Evolutionary conservation across 2,113 vertebrate species (phyloP).

Genomic region (Oxygymnocypris stewartii): DNA sequence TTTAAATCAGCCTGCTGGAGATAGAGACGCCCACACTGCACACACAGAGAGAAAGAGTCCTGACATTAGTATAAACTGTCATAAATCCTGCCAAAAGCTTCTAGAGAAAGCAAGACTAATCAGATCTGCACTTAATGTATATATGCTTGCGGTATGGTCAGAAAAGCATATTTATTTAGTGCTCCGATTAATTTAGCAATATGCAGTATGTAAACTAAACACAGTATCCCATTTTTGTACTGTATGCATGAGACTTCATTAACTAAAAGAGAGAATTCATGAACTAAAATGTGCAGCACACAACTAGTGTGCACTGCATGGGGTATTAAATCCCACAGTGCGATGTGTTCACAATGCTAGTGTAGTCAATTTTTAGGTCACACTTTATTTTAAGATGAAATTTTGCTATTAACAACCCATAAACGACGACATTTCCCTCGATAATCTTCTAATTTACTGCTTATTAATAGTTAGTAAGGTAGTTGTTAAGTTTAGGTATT

Average conservation of each 20-base stretch:
- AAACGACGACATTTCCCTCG: too few relatives aligned
- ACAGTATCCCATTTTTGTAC: background rate
- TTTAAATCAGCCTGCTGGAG: constrained; percentile 29
- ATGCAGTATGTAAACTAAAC: background rate
- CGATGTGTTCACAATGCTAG: background rate
- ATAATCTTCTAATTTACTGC: too few relatives aligned
- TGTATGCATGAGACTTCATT: background rate
- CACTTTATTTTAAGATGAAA: too few relatives aligned
- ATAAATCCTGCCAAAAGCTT: constrained; percentile 10
- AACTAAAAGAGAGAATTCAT: background rate
- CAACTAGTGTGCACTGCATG: background rate
- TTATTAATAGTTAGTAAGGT: too few relatives aligned
- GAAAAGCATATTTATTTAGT: background rate
- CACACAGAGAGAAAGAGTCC: background rate
- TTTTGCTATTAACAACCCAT: too few relatives aligned
- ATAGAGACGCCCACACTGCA: constrained; percentile 18
- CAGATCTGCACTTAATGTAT: background rate
- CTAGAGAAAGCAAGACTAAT: constrained; percentile 16
- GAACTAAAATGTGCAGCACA: background rate
- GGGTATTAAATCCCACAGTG: background rate
- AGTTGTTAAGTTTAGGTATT: too few relatives aligned
- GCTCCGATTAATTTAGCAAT: background rate
- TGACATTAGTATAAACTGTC: constrained; percentile 16
- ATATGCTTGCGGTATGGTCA: background rate
- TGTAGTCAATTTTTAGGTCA: too few relatives aligned